Conservation (phyloP, 2,113 vertebrate species). For the Oophaga pumilio region DNA sequence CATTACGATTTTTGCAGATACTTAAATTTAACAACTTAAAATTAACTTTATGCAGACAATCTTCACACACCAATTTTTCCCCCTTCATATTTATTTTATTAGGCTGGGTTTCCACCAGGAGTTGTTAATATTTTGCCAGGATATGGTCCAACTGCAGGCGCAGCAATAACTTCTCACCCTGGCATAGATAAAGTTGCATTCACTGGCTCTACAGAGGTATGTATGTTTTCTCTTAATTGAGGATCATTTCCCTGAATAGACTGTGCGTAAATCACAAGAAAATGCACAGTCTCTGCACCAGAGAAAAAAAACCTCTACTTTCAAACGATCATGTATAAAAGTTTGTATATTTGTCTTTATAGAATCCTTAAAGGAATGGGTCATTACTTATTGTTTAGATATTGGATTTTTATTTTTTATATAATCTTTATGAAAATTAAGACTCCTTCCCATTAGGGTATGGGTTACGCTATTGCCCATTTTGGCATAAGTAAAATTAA, state of each 20-base stretch:
- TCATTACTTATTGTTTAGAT: too few relatives aligned
- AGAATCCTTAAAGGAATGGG: too few relatives aligned
- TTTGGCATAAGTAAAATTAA: too few relatives aligned
- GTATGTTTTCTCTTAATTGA: slow-evolving; percentile 50
- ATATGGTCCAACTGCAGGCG: slow-evolving; percentile 92
- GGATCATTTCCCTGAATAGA: not conserved
- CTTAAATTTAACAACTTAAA: not conserved
- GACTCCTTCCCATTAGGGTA: too few relatives aligned
- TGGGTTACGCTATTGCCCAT: too few relatives aligned
- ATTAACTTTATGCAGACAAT: slow-evolving; percentile 68
- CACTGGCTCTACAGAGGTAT: slow-evolving; percentile 96
- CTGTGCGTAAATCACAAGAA: too few relatives aligned
- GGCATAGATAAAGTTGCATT: slow-evolving; percentile 99
- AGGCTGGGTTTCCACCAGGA: slow-evolving; percentile 98
- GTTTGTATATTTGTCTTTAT: too few relatives aligned
- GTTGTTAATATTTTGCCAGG: slow-evolving; percentile 99
- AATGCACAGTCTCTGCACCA: too few relatives aligned
- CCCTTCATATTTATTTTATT: slow-evolving; percentile 76
- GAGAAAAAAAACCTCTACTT: too few relatives aligned
- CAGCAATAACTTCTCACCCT: slow-evolving; percentile 90
- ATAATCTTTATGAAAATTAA: too few relatives aligned
- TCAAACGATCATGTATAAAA: too few relatives aligned
- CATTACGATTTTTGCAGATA: slow-evolving; percentile 2
- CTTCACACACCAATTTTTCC: slow-evolving; percentile 69
- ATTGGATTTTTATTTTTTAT: too few relatives aligned